phyloP scores from a whole-genome alignment of 2,888 invertebrate genomes.

The Microplitis manilae region DNA sequence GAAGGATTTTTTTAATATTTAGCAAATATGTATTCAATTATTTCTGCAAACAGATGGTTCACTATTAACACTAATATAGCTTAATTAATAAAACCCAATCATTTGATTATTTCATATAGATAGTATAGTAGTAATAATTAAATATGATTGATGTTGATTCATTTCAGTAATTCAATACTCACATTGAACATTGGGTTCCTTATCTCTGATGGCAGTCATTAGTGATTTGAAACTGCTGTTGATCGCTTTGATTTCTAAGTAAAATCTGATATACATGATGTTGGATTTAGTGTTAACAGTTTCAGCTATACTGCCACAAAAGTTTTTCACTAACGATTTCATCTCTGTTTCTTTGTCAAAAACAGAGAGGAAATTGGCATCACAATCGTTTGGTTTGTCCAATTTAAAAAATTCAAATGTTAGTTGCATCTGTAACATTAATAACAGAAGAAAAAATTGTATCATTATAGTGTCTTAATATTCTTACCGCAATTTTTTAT shows the following conservation, averaged over 20 bases:
- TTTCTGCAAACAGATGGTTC: too few species aligned
- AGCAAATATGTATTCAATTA: too few species aligned
- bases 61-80: too few species aligned
- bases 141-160: not conserved
- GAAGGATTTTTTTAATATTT: too few species aligned
- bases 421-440: slow-evolving; percentile 77
- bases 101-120: not conserved
- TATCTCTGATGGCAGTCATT: slow-evolving; percentile 83
- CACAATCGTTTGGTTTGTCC: slow-evolving; percentile 84
- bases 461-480: not conserved
- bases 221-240: slow-evolving; percentile 80
- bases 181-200: slow-evolving; percentile 72
- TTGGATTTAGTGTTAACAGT: slow-evolving; percentile 79
- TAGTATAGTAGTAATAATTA: not conserved
- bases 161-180: slow-evolving; percentile 51
- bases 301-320: slow-evolving; percentile 91
- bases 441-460: not conserved
- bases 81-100: too few species aligned
- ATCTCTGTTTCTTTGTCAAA: slow-evolving; percentile 78
- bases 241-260: slow-evolving; percentile 77
- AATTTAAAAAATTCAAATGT: slow-evolving; percentile 78
- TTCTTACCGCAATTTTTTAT: too few species aligned
- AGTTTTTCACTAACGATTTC: slow-evolving; percentile 77
- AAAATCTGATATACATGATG: slow-evolving; percentile 83
- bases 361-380: slow-evolving; percentile 83